Percentiles rank a stretch among this genome's conserved stretches.
Evolutionary conservation across 2,113 vertebrate genomes (phyloP).

Genomic region (Corythornis madagascariensis): DNA sequence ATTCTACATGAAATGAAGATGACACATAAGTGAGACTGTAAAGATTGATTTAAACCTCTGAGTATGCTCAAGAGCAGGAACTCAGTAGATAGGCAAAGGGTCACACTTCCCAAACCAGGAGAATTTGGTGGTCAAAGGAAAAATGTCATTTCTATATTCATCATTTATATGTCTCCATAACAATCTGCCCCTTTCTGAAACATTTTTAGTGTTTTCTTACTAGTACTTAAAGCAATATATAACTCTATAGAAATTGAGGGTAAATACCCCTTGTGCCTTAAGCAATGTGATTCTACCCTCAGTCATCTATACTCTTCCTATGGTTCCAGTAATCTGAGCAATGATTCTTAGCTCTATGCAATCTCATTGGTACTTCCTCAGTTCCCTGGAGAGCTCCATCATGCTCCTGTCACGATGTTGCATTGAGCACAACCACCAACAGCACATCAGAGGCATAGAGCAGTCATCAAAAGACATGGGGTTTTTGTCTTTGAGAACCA

Average conservation of each 20-base stretch:
- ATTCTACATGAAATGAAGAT: background rate
- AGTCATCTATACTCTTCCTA: background rate
- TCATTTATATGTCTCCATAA: background rate
- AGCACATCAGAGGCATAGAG: background rate
- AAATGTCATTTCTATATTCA: background rate
- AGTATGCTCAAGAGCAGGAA: background rate
- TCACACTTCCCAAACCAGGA: background rate
- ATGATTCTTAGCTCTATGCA: background rate
- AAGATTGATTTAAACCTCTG: background rate
- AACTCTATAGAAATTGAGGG: background rate
- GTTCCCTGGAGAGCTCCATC: background rate
- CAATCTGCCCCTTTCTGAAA: background rate
- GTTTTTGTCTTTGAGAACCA: background rate
- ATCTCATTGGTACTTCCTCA: background rate
- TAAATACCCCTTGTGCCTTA: background rate
- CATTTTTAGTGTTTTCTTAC: background rate
- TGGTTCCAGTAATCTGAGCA: background rate
- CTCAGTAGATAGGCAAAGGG: background rate
- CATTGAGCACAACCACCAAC: background rate
- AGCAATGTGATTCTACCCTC: background rate
- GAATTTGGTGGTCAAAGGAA: background rate
- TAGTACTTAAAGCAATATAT: background rate
- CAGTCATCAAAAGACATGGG: background rate
- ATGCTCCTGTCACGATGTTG: background rate
- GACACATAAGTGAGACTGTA: background rate